Evolutionary conservation across 2,797 vertebrate species (phyloP).

Genomic region (Sebastes diploproa): DNA sequence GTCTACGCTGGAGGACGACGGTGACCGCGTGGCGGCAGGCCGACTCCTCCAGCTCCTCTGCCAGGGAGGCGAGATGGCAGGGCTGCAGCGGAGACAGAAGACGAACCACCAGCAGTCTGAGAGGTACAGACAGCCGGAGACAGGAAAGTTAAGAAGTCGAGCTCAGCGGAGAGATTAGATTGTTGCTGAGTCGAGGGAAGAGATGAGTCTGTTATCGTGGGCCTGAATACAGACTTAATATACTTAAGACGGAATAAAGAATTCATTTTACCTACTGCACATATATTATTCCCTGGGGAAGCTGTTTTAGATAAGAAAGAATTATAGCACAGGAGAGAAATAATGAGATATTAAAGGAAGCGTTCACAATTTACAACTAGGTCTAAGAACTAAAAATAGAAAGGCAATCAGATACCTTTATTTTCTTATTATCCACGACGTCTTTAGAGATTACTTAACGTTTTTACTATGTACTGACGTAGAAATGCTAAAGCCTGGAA

Average conservation of each 20-base stretch:
- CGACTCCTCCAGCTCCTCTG: constrained; percentile 83
- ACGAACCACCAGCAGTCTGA: constrained; percentile 85
- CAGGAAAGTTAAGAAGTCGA: background rate
- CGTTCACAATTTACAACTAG: background rate
- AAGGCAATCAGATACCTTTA: background rate
- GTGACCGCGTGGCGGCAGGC: constrained; percentile 75
- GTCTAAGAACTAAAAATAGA: background rate
- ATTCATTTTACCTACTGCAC: constrained; percentile 10
- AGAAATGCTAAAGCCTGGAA: constrained; percentile 41
- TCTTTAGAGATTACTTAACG: background rate
- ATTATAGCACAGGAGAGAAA: background rate
- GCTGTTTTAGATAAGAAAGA: constrained; percentile 44
- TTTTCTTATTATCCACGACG: background rate
- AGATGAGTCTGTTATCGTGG: constrained; percentile 19
- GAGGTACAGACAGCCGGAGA: background rate
- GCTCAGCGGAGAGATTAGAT: constrained; percentile 26
- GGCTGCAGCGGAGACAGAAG: constrained; percentile 78
- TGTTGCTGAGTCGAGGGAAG: background rate
- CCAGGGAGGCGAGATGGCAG: constrained; percentile 74
- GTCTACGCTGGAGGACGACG: constrained; percentile 75
- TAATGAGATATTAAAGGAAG: background rate
- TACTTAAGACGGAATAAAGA: constrained; percentile 22
- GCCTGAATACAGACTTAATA: constrained; percentile 26
- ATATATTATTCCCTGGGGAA: constrained; percentile 7
- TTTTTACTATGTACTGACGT: background rate